Evolutionary conservation across 2,888 invertebrate genomes (phyloP).

Genomic region (Drosophila kambysellisi): DNA sequence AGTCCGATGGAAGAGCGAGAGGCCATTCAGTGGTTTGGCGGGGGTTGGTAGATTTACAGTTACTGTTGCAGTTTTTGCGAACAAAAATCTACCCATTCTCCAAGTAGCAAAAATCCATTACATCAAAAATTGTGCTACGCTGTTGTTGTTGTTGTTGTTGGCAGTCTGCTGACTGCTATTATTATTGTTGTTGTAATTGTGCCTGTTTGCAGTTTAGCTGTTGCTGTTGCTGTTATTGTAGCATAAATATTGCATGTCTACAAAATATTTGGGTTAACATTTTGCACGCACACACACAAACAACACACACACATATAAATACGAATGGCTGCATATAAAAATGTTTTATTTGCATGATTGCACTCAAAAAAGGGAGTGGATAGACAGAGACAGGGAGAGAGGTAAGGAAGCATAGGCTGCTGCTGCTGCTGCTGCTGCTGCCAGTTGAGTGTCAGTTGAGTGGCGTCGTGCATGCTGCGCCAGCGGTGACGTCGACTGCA

Average conservation of each 20-base stretch:
- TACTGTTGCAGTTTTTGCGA: slow-evolving; percentile 33
- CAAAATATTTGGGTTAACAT: slow-evolving; percentile 81
- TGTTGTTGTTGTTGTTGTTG: slow-evolving; percentile 31
- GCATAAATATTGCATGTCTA: slow-evolving; percentile 78
- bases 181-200: slow-evolving; percentile 58
- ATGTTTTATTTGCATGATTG: slow-evolving; percentile 79
- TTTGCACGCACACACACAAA: slow-evolving; percentile 59
- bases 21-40: slow-evolving; percentile 25
- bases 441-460: slow-evolving; percentile 66
- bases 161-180: slow-evolving; percentile 48
- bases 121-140: slow-evolving; percentile 38
- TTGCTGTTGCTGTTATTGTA: slow-evolving; percentile 38
- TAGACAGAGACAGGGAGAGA: slow-evolving; percentile 9
- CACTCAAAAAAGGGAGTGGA: slow-evolving; percentile 50
- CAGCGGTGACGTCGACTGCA: slow-evolving; percentile 55
- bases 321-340: slow-evolving; percentile 36
- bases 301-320: slow-evolving; percentile 6
- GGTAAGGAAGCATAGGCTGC: slow-evolving; percentile 15
- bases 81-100: slow-evolving; percentile 29
- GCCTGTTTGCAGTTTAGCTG: slow-evolving; percentile 47
- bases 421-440: slow-evolving; percentile 2
- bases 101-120: slow-evolving; percentile 60
- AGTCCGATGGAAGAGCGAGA: slow-evolving; percentile 27
- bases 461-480: slow-evolving; percentile 55
- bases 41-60: slow-evolving; percentile 39